Evolutionary conservation across 2,888 invertebrate genomes (phyloP).

Genomic region (Ecliptopera silaceata): DNA sequence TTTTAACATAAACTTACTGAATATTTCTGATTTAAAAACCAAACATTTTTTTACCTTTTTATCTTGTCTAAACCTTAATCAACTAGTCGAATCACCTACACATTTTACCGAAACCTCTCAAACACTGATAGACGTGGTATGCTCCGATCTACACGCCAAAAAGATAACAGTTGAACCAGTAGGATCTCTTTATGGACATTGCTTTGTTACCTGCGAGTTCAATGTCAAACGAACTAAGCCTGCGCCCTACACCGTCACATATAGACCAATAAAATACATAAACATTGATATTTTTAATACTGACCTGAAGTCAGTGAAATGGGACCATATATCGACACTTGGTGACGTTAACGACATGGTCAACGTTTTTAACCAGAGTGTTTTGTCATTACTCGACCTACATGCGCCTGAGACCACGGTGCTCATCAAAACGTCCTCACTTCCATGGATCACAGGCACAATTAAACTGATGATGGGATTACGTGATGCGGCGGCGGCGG

Average conservation of each 20-base stretch:
- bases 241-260: neutral
- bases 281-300: neutral
- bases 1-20: too few relatives aligned
- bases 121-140: too few relatives aligned
- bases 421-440: neutral
- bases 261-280: slow-evolving; percentile 6
- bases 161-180: too few relatives aligned
- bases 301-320: neutral
- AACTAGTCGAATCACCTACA: too few relatives aligned
- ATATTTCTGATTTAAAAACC: too few relatives aligned
- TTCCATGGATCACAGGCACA: slow-evolving; percentile 14
- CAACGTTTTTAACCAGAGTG: neutral
- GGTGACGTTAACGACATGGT: slow-evolving; percentile 7
- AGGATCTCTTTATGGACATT: too few relatives aligned
- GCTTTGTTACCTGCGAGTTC: too few relatives aligned
- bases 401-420: slow-evolving; percentile 6
- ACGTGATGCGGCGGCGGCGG: slow-evolving; percentile 6
- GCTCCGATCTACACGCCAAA: too few relatives aligned
- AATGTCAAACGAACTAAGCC: slow-evolving; percentile 7
- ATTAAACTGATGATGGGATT: too few relatives aligned
- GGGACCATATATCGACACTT: slow-evolving; percentile 2
- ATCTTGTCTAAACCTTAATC: too few relatives aligned
- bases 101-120: too few relatives aligned
- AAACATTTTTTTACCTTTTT: too few relatives aligned
- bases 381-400: slow-evolving; percentile 1